Conservation (phyloP, 2,113 vertebrate genomes). For the Catagonus wagneri region DNA sequence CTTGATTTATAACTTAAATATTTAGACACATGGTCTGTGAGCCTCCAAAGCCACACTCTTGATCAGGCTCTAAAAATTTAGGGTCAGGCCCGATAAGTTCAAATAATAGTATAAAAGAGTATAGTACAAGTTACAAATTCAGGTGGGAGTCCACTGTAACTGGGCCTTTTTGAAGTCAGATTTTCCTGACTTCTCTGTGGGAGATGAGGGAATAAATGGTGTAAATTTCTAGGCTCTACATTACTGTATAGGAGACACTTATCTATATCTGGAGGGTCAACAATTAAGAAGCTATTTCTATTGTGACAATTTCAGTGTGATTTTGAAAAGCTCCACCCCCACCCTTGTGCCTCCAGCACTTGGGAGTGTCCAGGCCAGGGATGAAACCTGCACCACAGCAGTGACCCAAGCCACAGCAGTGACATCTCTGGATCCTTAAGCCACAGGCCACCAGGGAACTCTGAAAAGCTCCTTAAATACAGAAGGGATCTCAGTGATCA, state of each 20-base stretch:
- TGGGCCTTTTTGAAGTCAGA: not conserved
- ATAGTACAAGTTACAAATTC: not conserved
- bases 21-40: not conserved
- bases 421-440: too few relatives aligned
- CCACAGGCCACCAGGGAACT: too few relatives aligned
- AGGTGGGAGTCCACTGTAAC: not conserved
- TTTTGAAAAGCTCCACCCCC: constrained; percentile 30
- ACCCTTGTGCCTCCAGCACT: too few relatives aligned
- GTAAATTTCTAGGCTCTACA: not conserved
- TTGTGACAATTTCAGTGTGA: constrained; percentile 8
- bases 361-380: too few relatives aligned
- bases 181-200: not conserved
- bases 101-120: not conserved
- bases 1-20: constrained; percentile 27
- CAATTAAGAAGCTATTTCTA: constrained; percentile 37
- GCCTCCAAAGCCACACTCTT: not conserved
- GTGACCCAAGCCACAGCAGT: too few relatives aligned
- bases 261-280: not conserved
- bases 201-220: not conserved
- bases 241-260: not conserved
- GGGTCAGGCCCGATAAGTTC: not conserved
- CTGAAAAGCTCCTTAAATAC: constrained; percentile 41
- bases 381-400: too few relatives aligned
- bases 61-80: not conserved
- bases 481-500: not conserved